These are phyloP conservation scores for Pristionchus japonicus DNA, from an alignment of 2,888 invertebrate genomes.

Conservation along the genomic window DNA sequence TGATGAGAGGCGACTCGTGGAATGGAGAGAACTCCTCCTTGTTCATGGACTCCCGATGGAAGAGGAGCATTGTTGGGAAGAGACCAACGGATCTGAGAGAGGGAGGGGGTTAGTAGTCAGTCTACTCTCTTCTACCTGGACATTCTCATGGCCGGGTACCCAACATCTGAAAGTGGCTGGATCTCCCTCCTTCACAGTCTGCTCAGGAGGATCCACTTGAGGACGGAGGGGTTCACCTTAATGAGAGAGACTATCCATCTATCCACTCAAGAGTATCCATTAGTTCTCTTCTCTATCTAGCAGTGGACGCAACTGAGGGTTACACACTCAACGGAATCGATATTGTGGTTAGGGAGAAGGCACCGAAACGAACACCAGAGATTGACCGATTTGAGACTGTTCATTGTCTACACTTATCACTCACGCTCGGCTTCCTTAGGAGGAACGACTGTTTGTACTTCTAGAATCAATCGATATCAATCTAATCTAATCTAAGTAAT, in stretches of 20 bases:
- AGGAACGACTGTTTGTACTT: neutral
- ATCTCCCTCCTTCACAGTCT: conserved; percentile 82
- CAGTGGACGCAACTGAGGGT: conserved; percentile 20
- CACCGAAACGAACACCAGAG: neutral
- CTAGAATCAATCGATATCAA: conserved; percentile 4
- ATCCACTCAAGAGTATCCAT: neutral
- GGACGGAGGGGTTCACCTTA: conserved; percentile 55
- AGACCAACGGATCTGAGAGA: conserved; percentile 45
- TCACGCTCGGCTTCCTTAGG: neutral
- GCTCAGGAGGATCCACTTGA: conserved; percentile 79
- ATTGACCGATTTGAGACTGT: neutral
- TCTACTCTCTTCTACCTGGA: neutral
- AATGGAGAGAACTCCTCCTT: conserved; percentile 54
- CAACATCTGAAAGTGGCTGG: conserved; percentile 84
- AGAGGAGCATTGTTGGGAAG: conserved; percentile 48
- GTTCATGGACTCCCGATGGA: conserved; percentile 55
- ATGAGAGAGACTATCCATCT: neutral
- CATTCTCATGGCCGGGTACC: conserved; percentile 80
- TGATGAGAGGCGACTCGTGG: conserved; percentile 46
- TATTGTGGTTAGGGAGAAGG: neutral
- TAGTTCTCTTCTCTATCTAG: neutral
- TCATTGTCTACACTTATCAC: neutral
- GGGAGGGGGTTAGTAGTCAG: no score
- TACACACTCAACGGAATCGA: conserved; percentile 8
- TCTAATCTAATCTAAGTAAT: neutral